Base-by-base conservation (phyloP, 1,140 invertebrate genomes). In the Eulimnadia texana region DNA sequence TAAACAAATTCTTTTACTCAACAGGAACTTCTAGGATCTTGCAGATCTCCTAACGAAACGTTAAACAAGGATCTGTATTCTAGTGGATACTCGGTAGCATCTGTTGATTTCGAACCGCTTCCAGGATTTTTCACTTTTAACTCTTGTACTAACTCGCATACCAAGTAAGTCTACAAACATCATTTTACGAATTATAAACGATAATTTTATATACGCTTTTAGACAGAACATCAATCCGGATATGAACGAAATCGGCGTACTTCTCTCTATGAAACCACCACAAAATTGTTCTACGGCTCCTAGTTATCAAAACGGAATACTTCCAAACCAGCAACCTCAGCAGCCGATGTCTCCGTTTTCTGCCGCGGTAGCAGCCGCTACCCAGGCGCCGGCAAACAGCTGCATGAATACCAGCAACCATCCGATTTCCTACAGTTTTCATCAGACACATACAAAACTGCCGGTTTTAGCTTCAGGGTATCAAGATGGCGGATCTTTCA, bases 101-200 rank as follows among this genome's bases (percentile, higher is more conserved):
- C 62, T 1, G 50, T 63, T 29, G 62, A 63, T 53, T 59, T 63
- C 22, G 62, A 63, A n/a, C 62, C 62, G 19, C 24, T 63, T 16
- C 62, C 62, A 2, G 62, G 62, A 0, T 63, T 63, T 47, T 52
- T 63, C 22, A 63, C 62, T 42, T 50, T 63, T 24, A 61, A 51
- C 28, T 54, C 60, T 13, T 61, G 60, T 42, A 51, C 9, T 52
- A 52, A 52, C 50, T 20, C n/a, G 10, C 13, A 19, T 56, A 22
- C 19, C 19, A 2, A 56, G 27, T 20, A 29, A 10, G 25, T 57
- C 28, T 3, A 27, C 11, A 29, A 19, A 27, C 16, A 11, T 28
- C 28, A 57, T 20, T 29, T 33, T 25, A 23, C 52, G 28, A 16
- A 23, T 25, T 16, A 27, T 25, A 54, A 54, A 25, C 23, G 52